Evolutionary conservation across 1,140 invertebrate genomes (phyloP), one percentile per base, ranked within the genome.

Genomic region (Saccostrea glomerata): DNA sequence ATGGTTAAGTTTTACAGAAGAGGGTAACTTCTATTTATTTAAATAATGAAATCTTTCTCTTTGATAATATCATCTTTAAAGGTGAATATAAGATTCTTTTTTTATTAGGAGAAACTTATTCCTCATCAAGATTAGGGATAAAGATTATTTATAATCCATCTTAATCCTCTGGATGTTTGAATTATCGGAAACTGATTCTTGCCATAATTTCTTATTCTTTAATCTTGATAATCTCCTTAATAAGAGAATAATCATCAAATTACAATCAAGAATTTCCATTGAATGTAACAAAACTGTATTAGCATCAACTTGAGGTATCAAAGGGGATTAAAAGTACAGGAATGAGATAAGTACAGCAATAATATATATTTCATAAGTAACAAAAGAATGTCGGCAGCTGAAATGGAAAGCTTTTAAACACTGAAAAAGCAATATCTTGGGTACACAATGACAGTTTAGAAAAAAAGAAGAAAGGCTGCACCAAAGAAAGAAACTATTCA

Each of bases 221-320:
- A 77, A 77, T 77, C 70, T 77, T 77, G 70, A 77, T 77, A 77
- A 77, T 77, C 70, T 77, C 70, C 70, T 77, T 77, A 77, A 77
- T 36, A 77, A 77, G 15, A 77, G 70, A 77, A 77, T 77, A 77
- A 77, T 77, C 70, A 77, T 77, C 25, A 77, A 77, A 77, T 30
- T 77, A 77, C 30, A 77, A 36, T 36, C 12, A 77, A 77, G 30
- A 77, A 77, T 77, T 36, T 4, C 70, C 70, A 77, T 77, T 77
- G 70, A 77, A 77, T 77, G 70, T 77, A 30, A 77, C 23, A 77
- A 77, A 63, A 36, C 70, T 77, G 70, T 77, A 77, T 30, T 63
- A 30, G 70, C 70, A 77, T 77, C 70, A 77, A 77, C 70, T 30
- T 77, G 70, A 36, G 70, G 70, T 25, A 36, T 30, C 23, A 25